Base-by-base conservation (phyloP, 2,888 invertebrate genomes). In the Sinopyrophorus schimmeli region DNA sequence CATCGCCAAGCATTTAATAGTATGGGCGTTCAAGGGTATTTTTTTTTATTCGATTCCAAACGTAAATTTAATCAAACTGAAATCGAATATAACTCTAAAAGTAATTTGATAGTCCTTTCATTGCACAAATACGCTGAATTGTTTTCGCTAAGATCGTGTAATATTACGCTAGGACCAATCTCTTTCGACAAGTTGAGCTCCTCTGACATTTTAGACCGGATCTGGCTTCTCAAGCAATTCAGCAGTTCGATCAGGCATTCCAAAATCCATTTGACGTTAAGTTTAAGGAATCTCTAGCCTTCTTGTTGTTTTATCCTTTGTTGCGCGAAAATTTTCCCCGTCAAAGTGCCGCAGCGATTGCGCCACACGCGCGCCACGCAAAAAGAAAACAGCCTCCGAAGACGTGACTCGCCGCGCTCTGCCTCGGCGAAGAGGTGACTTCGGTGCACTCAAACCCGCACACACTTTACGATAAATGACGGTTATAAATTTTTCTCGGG, bases 191-290 rank as follows among this genome's bases (percentile, higher is more conserved):
- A 50, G 31, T 50, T 50, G 39, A 50, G 26, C 39, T 15, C 24
- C 50, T 44, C 43, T 44, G 50, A 50, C 50, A 50, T 44, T 50
- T 44, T 50, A 50, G 43, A 50, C 44, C 31, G 44, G 39, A 44
- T 50, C 50, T 34, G 28, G 43, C n/a, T 38, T 50, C 37, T 44
- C 39, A 34, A 38, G 32, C 26, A 40, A 39, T 44, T 44, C 39
- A 24, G 38, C 38, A 32, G 28, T 43, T 44, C 40, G 30, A 44
- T 44, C 50, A 28, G 34, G 28, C 43, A 44, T 44, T 50, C 44
- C 50, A 34, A 37, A 50, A 50, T 44, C 43, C 38, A 50, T 39
- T 44, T 43, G 50, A 44, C 40, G 32, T 50, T 50, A 43, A 34
- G 30, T 39, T 35, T 27, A 27, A 34, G 40, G 32, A 43, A 44